Conservation (phyloP, 2,888 invertebrate genomes). For the Isoperla grammatica region DNA sequence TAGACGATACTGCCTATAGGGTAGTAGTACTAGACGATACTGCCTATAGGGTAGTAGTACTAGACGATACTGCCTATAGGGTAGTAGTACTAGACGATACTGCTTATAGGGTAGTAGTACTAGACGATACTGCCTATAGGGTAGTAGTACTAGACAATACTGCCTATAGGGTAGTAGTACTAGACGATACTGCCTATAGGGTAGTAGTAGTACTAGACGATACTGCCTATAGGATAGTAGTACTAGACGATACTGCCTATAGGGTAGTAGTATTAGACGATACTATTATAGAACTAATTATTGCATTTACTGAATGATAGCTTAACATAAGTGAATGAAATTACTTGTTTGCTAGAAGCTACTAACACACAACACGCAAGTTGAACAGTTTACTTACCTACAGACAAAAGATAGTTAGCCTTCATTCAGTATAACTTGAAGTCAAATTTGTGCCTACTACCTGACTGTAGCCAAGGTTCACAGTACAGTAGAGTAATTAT, state of each 20-base stretch:
- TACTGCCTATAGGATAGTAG: background rate
- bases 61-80: too few relatives aligned
- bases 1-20: too few relatives aligned
- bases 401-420: too few relatives aligned
- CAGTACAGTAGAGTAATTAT: too few relatives aligned
- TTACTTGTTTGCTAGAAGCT: background rate
- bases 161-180: background rate
- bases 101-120: background rate
- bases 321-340: constrained; percentile 5
- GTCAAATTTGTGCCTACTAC: too few relatives aligned
- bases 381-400: background rate
- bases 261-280: too few relatives aligned
- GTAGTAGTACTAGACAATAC: constrained; percentile 2
- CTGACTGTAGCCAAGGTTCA: background rate
- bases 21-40: constrained; percentile 4
- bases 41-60: background rate
- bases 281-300: constrained; percentile 8
- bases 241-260: too few relatives aligned
- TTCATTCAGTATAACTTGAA: too few relatives aligned
- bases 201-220: constrained; percentile 1
- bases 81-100: constrained; percentile 4
- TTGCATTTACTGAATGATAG: constrained; percentile 2
- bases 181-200: too few relatives aligned
- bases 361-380: constrained; percentile 1
- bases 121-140: too few relatives aligned